These are phyloP conservation scores for Gadus chalcogrammus DNA, from an alignment of 2,113 vertebrate genomes.

Conservation along the genomic window DNA sequence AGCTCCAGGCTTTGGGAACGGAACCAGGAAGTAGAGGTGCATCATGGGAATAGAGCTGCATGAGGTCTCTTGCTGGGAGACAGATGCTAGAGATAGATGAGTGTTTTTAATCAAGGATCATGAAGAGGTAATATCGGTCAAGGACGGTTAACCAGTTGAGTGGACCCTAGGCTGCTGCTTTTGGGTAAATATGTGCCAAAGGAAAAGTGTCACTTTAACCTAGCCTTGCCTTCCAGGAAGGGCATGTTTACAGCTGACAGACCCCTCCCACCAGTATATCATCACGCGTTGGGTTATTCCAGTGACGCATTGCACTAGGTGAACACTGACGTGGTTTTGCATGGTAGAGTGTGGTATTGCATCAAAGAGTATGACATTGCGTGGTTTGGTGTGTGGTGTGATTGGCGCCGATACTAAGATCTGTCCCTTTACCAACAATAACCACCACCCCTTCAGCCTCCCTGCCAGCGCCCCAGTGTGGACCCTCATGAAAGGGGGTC, in stretches of 20 bases:
- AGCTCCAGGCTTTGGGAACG: constrained; percentile 19
- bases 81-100: too few species aligned
- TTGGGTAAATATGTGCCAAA: too few species aligned
- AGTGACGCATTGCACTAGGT: not conserved
- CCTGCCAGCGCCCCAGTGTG: constrained; percentile 50
- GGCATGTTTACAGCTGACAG: too few species aligned
- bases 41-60: too few species aligned
- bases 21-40: not conserved
- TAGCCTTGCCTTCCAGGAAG: too few species aligned
- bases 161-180: too few species aligned
- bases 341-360: constrained; percentile 4
- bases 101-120: not conserved
- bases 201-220: too few species aligned
- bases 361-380: constrained; percentile 39
- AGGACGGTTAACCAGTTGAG: not conserved
- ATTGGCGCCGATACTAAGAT: constrained; percentile 50
- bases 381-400: constrained; percentile 42
- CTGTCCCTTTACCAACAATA: constrained; percentile 42
- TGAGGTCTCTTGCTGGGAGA: too few species aligned
- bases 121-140: not conserved
- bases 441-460: constrained; percentile 16
- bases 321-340: constrained; percentile 2
- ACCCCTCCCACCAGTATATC: too few species aligned
- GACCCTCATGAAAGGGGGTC: constrained; percentile 65
- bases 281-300: not conserved